phyloP scores from a whole-genome alignment of 2,113 vertebrate species.

The Dasyprocta punctata region DNA sequence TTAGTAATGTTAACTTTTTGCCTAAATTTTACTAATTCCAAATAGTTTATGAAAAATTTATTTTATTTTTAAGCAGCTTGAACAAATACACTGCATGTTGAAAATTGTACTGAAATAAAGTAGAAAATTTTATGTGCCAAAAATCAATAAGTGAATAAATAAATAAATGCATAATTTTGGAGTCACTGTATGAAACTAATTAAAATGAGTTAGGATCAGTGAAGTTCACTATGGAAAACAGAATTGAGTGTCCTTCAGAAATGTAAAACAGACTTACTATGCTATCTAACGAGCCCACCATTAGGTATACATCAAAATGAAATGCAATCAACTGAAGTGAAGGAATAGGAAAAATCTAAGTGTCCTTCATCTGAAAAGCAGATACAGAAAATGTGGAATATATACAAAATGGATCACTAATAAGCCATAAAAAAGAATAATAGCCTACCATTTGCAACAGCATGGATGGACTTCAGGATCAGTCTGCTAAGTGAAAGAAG shows the following conservation, averaged over 20 bases:
- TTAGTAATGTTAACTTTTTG: conserved; percentile 84
- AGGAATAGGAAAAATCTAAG: background rate
- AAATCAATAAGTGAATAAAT: background rate
- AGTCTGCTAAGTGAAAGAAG: background rate
- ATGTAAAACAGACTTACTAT: background rate
- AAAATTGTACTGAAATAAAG: conserved; percentile 78
- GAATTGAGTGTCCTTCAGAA: background rate
- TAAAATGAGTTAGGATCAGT: background rate
- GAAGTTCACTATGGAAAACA: background rate
- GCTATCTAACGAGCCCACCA: background rate
- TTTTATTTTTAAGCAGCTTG: conserved; percentile 81
- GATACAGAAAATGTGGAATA: background rate
- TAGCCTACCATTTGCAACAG: background rate
- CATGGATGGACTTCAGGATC: background rate
- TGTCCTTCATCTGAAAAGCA: background rate
- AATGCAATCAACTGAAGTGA: background rate
- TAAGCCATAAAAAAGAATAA: background rate
- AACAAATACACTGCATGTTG: conserved; percentile 78
- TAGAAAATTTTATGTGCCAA: conserved; percentile 73
- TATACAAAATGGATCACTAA: background rate
- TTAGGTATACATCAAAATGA: background rate
- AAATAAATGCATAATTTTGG: background rate
- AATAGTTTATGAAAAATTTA: conserved; percentile 78
- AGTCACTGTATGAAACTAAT: background rate
- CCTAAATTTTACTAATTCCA: conserved; percentile 84